Percentiles rank a stretch among this genome's conserved stretches.
These are phyloP conservation scores for Poeciliopsis infans DNA, from an alignment of 2,797 vertebrate genomes.

Conservation along the genomic window DNA sequence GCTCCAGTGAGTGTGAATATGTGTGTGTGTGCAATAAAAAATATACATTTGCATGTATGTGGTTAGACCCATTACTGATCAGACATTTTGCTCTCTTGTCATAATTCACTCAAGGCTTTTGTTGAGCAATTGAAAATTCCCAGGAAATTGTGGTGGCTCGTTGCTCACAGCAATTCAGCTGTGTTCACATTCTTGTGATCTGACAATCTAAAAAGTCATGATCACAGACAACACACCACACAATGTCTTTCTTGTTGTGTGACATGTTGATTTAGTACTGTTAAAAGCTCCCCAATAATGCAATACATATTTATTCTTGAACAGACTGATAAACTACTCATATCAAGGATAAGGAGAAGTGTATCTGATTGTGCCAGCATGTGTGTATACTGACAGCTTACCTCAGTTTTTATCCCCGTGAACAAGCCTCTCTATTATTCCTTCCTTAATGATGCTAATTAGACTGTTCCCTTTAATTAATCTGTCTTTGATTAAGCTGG, in stretches of 20 bases:
- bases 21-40: not conserved
- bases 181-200: conserved; percentile 53
- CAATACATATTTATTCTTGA: conserved; percentile 18
- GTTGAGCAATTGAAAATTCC: conserved; percentile 33
- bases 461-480: conserved; percentile 77
- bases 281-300: conserved; percentile 39
- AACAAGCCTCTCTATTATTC: conserved; percentile 70
- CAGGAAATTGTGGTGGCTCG: conserved; percentile 42
- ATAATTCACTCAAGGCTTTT: conserved; percentile 40
- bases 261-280: conserved; percentile 41
- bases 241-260: conserved; percentile 6
- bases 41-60: conserved; percentile 23
- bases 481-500: conserved; percentile 68
- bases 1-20: not conserved
- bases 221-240: conserved; percentile 20
- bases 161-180: conserved; percentile 60
- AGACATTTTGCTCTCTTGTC: conserved; percentile 19
- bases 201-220: conserved; percentile 32
- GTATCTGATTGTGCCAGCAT: conserved; percentile 12
- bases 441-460: conserved; percentile 77
- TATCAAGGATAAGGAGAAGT: not conserved
- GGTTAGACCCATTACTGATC: conserved; percentile 31
- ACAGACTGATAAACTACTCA: conserved; percentile 18
- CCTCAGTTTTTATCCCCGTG: conserved; percentile 42
- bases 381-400: conserved; percentile 52